A percentile compares a stretch with the other conserved stretches of the same genome.
Evolutionary conservation across 2,888 invertebrate genomes (phyloP).

Genomic region (Aporophyla lueneburgensis): DNA sequence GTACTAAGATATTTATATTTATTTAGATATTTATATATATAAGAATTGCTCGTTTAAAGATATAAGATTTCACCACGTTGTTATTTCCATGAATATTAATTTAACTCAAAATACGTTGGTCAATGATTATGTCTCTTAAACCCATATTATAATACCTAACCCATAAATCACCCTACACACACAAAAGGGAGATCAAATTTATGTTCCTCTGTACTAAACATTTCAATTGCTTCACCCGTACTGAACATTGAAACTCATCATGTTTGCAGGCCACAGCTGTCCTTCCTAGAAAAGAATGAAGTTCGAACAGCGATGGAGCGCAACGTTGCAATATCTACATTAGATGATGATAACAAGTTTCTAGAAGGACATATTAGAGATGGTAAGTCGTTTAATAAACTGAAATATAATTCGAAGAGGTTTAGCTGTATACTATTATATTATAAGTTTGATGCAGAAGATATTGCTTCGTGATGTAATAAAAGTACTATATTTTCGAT

Average conservation of each 20-base stretch:
- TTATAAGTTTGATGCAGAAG: not conserved
- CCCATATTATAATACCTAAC: not conserved
- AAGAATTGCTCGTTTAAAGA: no score
- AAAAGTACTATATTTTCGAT: not conserved
- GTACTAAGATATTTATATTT: no score
- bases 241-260: not conserved
- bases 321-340: slow-evolving; percentile 73
- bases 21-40: no score
- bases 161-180: no score
- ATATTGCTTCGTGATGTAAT: slow-evolving; percentile 8
- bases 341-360: slow-evolving; percentile 78
- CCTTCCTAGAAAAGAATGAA: slow-evolving; percentile 65
- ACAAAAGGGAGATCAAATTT: not conserved
- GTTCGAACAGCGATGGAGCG: slow-evolving; percentile 66
- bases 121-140: not conserved
- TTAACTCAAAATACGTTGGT: not conserved
- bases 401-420: not conserved
- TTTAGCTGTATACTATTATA: not conserved
- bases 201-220: not conserved
- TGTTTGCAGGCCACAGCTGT: slow-evolving; percentile 71
- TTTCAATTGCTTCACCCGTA: not conserved
- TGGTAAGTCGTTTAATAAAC: slow-evolving; percentile 66
- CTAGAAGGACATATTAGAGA: slow-evolving; percentile 72
- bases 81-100: not conserved
- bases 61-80: not conserved